These are phyloP conservation scores for Prorops nasuta DNA, from an alignment of 1,140 invertebrate species.

Conservation along the genomic window DNA sequence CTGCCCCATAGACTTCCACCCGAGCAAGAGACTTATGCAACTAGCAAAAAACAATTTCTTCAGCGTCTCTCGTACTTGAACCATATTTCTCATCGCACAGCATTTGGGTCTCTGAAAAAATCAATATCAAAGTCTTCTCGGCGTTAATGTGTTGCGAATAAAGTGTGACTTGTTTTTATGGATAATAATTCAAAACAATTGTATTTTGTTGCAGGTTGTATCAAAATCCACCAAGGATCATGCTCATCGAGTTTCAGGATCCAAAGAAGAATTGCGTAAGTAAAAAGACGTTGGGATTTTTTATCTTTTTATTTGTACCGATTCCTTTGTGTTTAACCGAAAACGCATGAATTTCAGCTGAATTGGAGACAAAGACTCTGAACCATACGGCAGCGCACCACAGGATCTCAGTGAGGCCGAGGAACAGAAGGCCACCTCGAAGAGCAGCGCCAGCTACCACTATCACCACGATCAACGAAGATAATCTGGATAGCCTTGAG, in stretches of 20 bases:
- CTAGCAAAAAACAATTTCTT: no score
- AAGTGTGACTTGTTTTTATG: no score
- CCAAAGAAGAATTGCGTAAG: constrained; percentile 55
- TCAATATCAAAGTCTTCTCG: no score
- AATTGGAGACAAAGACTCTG: constrained; percentile 41
- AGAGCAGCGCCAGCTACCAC: constrained; percentile 25
- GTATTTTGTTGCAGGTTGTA: no score
- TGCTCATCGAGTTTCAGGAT: constrained; percentile 29
- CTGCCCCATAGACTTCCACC: no score
- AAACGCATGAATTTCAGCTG: constrained; percentile 27
- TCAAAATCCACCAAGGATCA: constrained; percentile 36
- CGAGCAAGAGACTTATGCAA: no score
- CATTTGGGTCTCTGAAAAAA: no score
- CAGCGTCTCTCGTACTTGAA: no score
- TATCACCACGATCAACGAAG: constrained; percentile 32
- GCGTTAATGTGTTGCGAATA: no score
- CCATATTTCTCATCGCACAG: no score
- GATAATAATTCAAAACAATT: no score
- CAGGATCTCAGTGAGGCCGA: constrained; percentile 51
- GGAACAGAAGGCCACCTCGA: constrained; percentile 49
- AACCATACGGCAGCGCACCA: constrained; percentile 51
- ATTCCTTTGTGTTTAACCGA: not conserved
- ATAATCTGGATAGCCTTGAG: constrained; percentile 41
- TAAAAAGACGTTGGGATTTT: no score
- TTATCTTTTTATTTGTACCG: constrained; percentile 3